Conservation (phyloP, 2,888 invertebrate genomes). For the Keiferia lycopersicella region DNA sequence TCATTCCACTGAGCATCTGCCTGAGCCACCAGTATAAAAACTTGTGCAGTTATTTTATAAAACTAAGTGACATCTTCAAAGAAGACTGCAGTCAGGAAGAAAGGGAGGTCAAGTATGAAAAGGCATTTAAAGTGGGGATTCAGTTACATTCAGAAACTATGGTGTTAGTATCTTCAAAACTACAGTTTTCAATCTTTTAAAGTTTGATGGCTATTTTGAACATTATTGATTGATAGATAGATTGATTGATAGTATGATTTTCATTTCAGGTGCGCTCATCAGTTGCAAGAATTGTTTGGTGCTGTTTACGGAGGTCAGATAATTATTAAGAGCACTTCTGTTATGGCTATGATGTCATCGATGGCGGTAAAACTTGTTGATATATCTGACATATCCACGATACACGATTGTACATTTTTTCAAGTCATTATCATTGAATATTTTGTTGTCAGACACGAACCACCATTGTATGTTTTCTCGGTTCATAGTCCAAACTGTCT, state of each 20-base stretch:
- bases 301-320: slow-evolving; percentile 9
- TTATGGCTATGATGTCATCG: slow-evolving; percentile 1
- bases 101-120: slow-evolving; percentile 50
- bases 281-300: background rate
- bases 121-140: slow-evolving; percentile 52
- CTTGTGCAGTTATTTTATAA: slow-evolving; percentile 45
- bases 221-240: no score
- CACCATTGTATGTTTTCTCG: no score
- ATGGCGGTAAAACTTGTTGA: background rate
- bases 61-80: slow-evolving; percentile 41
- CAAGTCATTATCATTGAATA: background rate
- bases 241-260: background rate
- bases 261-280: background rate
- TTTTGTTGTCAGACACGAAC: no score
- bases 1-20: slow-evolving; percentile 38
- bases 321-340: background rate
- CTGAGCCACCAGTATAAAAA: slow-evolving; percentile 45
- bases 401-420: no score
- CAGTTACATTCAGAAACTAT: slow-evolving; percentile 52
- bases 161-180: slow-evolving; percentile 23
- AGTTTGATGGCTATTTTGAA: no score
- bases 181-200: no score
- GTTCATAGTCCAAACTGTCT: no score
- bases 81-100: slow-evolving; percentile 39
- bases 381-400: background rate